Base-by-base conservation (phyloP, 2,888 invertebrate species). In the Tiliacea aurago region DNA sequence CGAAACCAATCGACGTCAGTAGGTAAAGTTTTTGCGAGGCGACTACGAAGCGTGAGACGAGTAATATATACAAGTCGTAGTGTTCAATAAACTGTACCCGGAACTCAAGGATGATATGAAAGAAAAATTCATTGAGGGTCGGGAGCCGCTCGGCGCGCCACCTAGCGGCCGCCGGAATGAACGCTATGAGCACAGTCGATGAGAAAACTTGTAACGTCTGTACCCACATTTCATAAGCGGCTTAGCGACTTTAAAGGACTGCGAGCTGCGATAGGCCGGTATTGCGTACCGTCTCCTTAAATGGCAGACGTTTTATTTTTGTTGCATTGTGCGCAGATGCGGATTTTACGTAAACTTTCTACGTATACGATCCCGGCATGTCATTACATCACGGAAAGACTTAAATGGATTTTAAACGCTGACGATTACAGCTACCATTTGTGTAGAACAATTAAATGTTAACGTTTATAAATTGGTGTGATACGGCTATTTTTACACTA, bases 171-270 rank as follows among this genome's bases (percentile, higher is more conserved):
- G n/a, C 58, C 45, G 82, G 76, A 68, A 86, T 81, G 83, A 85
- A 66, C 68, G 70, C 78, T 80, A 81, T 85, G 86, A 80, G 76
- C 59, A 67, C 73, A 63, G 87, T 85, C 91, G 91, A 93, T 95
- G 95, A 93, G 95, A 95, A 95, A 93, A 92, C 91, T 90, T 86
- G 85, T 85, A 88, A 86, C 89, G 83, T 84, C 85, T 86, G 88
- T 88, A 89, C 91, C 91, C 92, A 92, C 93, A 92, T 94, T 94
- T 93, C 94, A 93, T 94, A 95, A 95, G 92, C 93, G 85, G 91
- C 92, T 93, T 92, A 91, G 90, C 89, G 89, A 91, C 94, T 91
- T 93, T 94, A 93, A 95, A 95, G 93, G 94, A 91, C 91, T 91
- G 92, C 85, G 81, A 87, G 78, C 88, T 82, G 88, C 87, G 92